Conservation (phyloP, 2,888 invertebrate genomes). For the Megamerina dolium region DNA sequence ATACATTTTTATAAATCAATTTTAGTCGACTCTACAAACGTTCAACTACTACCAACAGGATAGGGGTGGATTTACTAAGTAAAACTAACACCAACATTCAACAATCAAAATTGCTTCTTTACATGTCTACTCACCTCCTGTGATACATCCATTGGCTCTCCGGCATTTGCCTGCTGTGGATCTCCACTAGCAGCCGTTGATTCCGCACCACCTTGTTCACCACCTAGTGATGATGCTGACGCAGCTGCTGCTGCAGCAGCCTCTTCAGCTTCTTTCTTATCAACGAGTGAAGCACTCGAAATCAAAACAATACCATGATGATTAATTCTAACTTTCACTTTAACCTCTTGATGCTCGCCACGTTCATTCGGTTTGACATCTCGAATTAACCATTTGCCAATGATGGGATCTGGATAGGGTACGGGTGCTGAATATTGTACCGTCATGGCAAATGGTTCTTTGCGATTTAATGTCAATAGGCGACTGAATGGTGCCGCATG, state of each 20-base stretch:
- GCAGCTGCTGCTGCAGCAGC: conserved; percentile 30
- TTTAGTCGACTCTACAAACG: too few species aligned
- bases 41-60: too few species aligned
- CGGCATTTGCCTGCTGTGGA: conserved; percentile 33
- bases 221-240: conserved; percentile 34
- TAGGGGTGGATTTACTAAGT: too few species aligned
- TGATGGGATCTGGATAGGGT: conserved; percentile 69
- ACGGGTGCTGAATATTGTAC: conserved; percentile 74
- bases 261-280: conserved; percentile 59
- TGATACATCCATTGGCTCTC: conserved; percentile 51
- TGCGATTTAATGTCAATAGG: conserved; percentile 86
- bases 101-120: too few species aligned
- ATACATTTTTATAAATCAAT: too few species aligned
- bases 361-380: conserved; percentile 81
- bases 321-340: conserved; percentile 92
- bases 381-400: conserved; percentile 77
- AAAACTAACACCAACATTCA: too few species aligned
- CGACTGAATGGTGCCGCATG: conserved; percentile 91
- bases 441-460: conserved; percentile 79
- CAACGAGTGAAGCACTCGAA: conserved; percentile 76
- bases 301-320: conserved; percentile 87
- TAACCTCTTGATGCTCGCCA: conserved; percentile 90
- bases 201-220: conserved; percentile 33
- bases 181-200: conserved; percentile 33
- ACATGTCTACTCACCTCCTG: conserved; percentile 53